Percentiles rank a stretch among this genome's conserved stretches.
These are phyloP conservation scores for Gymnarchus niloticus DNA, from an alignment of 2,113 vertebrate genomes.

Conservation along the genomic window DNA sequence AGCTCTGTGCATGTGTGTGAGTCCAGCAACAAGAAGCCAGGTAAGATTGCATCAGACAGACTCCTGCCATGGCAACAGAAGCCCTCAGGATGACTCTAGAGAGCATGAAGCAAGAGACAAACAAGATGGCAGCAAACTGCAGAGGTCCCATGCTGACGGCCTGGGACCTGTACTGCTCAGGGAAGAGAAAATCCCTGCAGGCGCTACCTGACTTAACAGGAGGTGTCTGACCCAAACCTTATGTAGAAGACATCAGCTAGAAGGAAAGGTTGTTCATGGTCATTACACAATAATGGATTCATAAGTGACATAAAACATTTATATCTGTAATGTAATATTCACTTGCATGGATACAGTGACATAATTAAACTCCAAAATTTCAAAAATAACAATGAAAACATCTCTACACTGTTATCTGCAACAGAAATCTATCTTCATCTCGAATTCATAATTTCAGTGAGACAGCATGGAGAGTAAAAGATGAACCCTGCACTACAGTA, in stretches of 20 bases:
- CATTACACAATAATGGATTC: background rate
- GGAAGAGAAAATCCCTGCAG: background rate
- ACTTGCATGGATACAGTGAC: background rate
- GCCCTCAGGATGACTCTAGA: background rate
- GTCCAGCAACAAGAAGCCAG: background rate
- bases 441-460: background rate
- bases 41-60: constrained; percentile 18
- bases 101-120: constrained; percentile 10
- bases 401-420: background rate
- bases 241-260: background rate
- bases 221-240: background rate
- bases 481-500: background rate
- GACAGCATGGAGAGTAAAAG: background rate
- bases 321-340: background rate
- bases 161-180: background rate
- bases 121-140: background rate
- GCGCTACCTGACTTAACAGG: background rate
- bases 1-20: background rate
- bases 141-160: background rate
- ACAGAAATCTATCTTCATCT: background rate
- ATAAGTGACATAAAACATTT: background rate
- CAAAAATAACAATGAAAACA: background rate
- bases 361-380: background rate
- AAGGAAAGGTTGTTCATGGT: background rate
- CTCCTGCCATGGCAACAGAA: constrained; percentile 16